Evolutionary conservation across 1,140 invertebrate species (phyloP).

Genomic region (Drosophila parabipectinata): DNA sequence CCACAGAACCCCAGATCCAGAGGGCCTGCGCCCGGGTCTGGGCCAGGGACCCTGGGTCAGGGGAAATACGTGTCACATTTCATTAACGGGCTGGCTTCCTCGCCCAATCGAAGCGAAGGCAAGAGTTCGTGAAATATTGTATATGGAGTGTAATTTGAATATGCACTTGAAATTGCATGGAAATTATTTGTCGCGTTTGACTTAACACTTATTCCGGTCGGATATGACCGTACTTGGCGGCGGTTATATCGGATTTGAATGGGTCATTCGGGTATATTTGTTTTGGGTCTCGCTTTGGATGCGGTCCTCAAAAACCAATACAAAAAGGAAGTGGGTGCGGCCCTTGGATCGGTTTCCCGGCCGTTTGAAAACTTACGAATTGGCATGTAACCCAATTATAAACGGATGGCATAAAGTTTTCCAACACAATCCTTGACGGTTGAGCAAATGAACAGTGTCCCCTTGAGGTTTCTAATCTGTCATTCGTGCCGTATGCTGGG

Average conservation of each 20-base stretch:
- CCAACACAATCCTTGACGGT: conserved; percentile 21
- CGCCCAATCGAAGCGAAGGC: conserved; percentile 58
- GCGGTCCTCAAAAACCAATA: background rate
- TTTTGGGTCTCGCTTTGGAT: conserved; percentile 39
- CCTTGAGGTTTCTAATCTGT: conserved; percentile 31
- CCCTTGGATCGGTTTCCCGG: conserved; percentile 18
- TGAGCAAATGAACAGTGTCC: conserved; percentile 13
- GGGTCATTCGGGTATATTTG: conserved; percentile 48
- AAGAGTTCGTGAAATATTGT: conserved; percentile 52
- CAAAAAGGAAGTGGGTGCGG: conserved; percentile 45
- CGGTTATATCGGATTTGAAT: conserved; percentile 48
- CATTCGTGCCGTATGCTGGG: conserved; percentile 27
- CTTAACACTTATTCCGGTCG: conserved; percentile 73
- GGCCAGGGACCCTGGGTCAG: conserved; percentile 45
- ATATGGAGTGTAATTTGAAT: conserved; percentile 73
- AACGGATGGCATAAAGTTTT: background rate
- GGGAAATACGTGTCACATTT: conserved; percentile 80
- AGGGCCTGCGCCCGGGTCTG: background rate
- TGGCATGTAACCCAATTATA: conserved; percentile 10
- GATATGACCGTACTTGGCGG: conserved; percentile 62
- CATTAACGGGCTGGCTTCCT: conserved; percentile 59
- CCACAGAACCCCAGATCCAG: conserved; percentile 21
- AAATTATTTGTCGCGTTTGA: conserved; percentile 72
- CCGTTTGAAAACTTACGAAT: conserved; percentile 2
- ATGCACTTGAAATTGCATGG: conserved; percentile 78